Evolutionary conservation across 30 jellyfish, hydroid and myxozoan genomes (phyloP).

Genomic region (Catostylus mosaicus): DNA sequence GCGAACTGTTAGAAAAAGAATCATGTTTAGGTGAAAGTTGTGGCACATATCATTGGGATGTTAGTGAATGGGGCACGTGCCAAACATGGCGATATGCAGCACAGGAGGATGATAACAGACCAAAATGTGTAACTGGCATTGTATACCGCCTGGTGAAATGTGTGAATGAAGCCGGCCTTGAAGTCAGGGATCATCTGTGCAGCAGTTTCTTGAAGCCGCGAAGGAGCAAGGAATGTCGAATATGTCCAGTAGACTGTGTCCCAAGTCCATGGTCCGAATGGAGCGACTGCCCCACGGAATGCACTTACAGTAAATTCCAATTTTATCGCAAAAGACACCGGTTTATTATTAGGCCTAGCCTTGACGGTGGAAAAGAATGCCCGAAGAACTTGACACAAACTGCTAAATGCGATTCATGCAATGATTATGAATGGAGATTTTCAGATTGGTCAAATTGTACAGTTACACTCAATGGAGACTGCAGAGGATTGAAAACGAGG

Average conservation of each 20-base stretch:
- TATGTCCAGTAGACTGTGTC: slow-evolving; percentile 55
- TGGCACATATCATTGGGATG: slow-evolving; percentile 66
- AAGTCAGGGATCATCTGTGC: slow-evolving; percentile 42
- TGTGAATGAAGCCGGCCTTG: slow-evolving; percentile 31
- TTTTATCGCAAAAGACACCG: slow-evolving; percentile 42
- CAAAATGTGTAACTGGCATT: slow-evolving; percentile 36
- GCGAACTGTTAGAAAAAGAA: slow-evolving; percentile 19
- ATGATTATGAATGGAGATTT: slow-evolving; percentile 30
- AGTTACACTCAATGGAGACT: slow-evolving; percentile 16
- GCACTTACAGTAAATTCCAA: slow-evolving; percentile 1
- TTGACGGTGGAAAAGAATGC: slow-evolving; percentile 56
- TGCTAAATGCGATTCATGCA: slow-evolving; percentile 36
- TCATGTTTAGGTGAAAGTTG: slow-evolving; percentile 66
- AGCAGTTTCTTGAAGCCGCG: slow-evolving; percentile 57
- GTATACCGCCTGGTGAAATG: slow-evolving; percentile 32
- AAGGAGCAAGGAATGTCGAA: slow-evolving; percentile 41
- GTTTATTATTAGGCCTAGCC: slow-evolving; percentile 12
- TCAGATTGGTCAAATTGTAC: slow-evolving; percentile 50
- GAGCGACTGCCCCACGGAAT: slow-evolving; percentile 57
- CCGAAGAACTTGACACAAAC: slow-evolving; percentile 26
- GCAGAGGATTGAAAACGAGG: slow-evolving; percentile 63
- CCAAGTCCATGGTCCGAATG: slow-evolving; percentile 72
- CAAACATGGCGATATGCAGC: slow-evolving; percentile 14
- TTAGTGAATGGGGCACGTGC: slow-evolving; percentile 45
- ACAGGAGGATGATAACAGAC: not conserved